These are phyloP conservation scores for Zygaena filipendulae DNA, from an alignment of 2,888 invertebrate genomes.

Conservation along the genomic window DNA sequence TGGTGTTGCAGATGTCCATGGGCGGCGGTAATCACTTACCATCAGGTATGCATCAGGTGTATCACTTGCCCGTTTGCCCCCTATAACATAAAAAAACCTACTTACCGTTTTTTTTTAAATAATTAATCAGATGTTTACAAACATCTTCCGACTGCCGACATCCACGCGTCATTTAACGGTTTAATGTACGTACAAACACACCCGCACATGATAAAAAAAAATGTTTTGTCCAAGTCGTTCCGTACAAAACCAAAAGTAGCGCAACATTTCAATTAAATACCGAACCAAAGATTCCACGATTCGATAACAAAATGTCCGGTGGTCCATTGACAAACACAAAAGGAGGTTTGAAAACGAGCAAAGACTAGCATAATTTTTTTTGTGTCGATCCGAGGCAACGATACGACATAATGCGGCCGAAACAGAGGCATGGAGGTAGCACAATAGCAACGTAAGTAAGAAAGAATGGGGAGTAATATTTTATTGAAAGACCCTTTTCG, in stretches of 20 bases:
- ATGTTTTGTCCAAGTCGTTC: too few species aligned
- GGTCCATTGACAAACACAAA: slow-evolving; percentile 35
- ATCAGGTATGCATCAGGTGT: too few species aligned
- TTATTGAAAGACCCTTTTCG: slow-evolving; percentile 66
- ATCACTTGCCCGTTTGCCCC: too few species aligned
- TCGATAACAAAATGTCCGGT: slow-evolving; percentile 52
- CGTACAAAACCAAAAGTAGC: slow-evolving; percentile 24
- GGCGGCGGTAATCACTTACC: too few species aligned
- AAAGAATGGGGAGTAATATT: slow-evolving; percentile 62
- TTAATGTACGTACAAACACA: slow-evolving; percentile 22
- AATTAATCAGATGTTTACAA: too few species aligned
- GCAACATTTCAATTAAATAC: slow-evolving; percentile 45
- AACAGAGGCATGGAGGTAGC: slow-evolving; percentile 29
- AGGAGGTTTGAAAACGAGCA: slow-evolving; percentile 22
- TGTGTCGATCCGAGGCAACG: slow-evolving; percentile 30
- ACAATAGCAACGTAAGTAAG: slow-evolving; percentile 46
- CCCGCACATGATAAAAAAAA: slow-evolving; percentile 23
- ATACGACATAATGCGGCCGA: slow-evolving; percentile 40
- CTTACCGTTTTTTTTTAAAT: too few species aligned
- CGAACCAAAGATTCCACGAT: slow-evolving; percentile 26
- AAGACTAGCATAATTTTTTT: slow-evolving; percentile 21
- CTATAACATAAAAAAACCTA: too few species aligned
- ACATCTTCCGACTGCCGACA: too few species aligned
- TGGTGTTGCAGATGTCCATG: too few species aligned
- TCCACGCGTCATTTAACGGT: slow-evolving; percentile 40